These are phyloP conservation scores for Pseudorhombus dupliciocellatus DNA, from an alignment of 2,113 vertebrate genomes.

Conservation along the genomic window DNA sequence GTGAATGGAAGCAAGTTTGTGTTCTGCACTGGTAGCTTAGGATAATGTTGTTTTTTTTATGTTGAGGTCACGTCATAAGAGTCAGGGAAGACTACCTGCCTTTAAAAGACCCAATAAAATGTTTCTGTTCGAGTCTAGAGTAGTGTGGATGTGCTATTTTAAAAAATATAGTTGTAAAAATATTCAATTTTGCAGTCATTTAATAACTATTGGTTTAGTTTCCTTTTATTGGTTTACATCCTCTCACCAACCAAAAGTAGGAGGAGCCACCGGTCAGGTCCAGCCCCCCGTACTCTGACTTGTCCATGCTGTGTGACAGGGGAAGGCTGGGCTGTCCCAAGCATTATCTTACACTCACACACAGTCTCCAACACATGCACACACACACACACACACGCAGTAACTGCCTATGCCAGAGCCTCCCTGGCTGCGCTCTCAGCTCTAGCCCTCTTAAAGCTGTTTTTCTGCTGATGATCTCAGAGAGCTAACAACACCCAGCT, in stretches of 20 bases:
- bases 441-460: constrained; percentile 72
- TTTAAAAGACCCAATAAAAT: no score
- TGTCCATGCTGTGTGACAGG: constrained; percentile 69
- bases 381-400: constrained; percentile 31
- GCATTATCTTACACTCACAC: constrained; percentile 75
- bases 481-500: constrained; percentile 69
- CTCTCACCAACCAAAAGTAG: constrained; percentile 43
- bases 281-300: constrained; percentile 73
- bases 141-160: no score
- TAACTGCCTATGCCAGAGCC: constrained; percentile 46
- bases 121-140: no score
- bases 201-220: background rate
- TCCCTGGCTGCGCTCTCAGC: constrained; percentile 52
- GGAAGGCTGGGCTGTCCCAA: constrained; percentile 77
- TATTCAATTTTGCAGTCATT: background rate
- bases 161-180: no score
- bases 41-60: no score
- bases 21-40: no score
- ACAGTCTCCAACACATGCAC: constrained; percentile 22
- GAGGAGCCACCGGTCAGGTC: constrained; percentile 58
- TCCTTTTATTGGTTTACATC: background rate
- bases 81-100: no score
- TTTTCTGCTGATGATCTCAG: constrained; percentile 71
- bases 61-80: no score
- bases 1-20: no score